A percentile compares a stretch with the other conserved stretches of the same genome.
Conservation (phyloP, 2,888 invertebrate genomes). For the Pemphredon lugubris region DNA sequence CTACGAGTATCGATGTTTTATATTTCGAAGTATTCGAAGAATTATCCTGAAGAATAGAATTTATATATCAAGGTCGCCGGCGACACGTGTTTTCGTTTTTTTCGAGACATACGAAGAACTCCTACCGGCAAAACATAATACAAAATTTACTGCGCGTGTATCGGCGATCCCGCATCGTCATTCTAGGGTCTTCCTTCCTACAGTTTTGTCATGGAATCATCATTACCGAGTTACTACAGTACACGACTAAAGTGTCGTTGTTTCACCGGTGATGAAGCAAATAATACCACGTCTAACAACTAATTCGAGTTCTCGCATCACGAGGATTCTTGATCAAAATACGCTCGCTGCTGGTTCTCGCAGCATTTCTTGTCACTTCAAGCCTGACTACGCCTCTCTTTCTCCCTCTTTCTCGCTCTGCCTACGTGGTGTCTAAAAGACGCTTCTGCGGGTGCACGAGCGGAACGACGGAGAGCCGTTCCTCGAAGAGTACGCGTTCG, state of each 20-base stretch:
- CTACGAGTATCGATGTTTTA: no score
- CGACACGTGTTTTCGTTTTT: neutral
- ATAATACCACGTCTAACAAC: neutral
- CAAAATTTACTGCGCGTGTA: neutral
- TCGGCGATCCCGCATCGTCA: no score
- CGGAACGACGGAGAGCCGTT: neutral
- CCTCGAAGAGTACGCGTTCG: neutral
- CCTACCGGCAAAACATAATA: neutral
- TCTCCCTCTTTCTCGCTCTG: no score
- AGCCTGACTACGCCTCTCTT: conserved; percentile 19
- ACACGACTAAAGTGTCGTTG: no score
- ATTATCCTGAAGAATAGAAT: no score
- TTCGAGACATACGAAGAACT: neutral
- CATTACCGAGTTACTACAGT: no score
- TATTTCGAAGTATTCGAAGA: no score
- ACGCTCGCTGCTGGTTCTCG: conserved; percentile 12
- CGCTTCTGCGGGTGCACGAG: conserved; percentile 6
- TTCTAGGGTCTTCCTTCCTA: no score
- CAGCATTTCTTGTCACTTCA: conserved; percentile 15
- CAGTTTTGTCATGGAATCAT: no score
- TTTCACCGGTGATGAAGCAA: neutral
- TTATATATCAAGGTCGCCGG: no score
- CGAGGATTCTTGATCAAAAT: neutral
- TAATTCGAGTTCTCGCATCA: neutral
- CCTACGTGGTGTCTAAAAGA: conserved; percentile 16